These are phyloP conservation scores for Rhyacophila evoluta DNA, from an alignment of 2,888 invertebrate species.

Conservation along the genomic window DNA sequence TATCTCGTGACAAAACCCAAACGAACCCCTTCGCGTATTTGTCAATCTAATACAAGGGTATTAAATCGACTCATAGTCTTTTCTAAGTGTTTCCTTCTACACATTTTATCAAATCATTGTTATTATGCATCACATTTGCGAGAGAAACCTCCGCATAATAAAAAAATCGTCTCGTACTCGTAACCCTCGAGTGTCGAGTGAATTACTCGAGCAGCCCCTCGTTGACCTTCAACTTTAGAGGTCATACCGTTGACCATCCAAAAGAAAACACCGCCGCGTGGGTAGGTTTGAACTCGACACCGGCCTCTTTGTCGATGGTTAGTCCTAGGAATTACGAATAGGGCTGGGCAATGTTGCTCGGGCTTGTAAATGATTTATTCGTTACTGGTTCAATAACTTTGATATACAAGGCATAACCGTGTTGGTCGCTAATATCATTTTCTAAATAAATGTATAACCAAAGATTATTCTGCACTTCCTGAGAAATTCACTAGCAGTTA, in stretches of 20 bases:
- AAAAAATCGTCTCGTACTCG: not conserved
- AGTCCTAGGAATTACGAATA: not conserved
- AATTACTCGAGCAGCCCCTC: not conserved
- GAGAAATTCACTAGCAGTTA: too few species aligned
- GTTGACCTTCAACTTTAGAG: not conserved
- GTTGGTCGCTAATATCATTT: too few species aligned
- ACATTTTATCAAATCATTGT: too few species aligned
- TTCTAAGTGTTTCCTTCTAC: not conserved
- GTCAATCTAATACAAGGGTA: not conserved
- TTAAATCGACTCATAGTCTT: not conserved
- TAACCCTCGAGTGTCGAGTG: not conserved
- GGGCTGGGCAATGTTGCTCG: not conserved
- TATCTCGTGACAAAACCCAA: too few species aligned
- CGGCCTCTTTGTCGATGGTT: not conserved
- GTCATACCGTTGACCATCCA: not conserved
- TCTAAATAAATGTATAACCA: too few species aligned
- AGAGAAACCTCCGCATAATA: too few species aligned
- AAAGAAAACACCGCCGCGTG: not conserved
- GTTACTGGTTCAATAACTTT: too few species aligned
- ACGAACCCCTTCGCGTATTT: too few species aligned
- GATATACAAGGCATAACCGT: too few species aligned
- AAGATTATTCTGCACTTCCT: too few species aligned
- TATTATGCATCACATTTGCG: too few species aligned
- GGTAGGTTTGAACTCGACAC: not conserved
- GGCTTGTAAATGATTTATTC: too few species aligned